Base-by-base conservation (phyloP, 37 sponge, comb jelly and placozoan genomes). In the Crambe crambe region DNA sequence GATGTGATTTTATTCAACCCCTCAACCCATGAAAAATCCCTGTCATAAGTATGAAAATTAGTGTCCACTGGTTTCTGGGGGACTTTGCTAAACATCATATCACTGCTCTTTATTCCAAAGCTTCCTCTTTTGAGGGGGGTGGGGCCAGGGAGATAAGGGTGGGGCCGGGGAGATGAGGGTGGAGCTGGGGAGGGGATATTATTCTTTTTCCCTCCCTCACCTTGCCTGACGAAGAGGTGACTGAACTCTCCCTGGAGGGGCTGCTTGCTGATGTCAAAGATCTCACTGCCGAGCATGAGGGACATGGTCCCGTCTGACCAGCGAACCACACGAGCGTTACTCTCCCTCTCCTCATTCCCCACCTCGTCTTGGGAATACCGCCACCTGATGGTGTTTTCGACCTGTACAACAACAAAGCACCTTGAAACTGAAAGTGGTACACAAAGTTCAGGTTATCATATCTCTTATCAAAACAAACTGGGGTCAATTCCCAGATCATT, bases 301-400 rank as follows among this genome's bases (percentile, higher is more conserved):
- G 91, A 91, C 86, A 90, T 89, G 58, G 82, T 91, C 29, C 99
- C 99, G 74, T 98, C 96, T 42, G 89, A 82, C 99, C 99, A 98
- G 40, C 79, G 70, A 23, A 98, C 99, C 21, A 98, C 71, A 9
- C 91, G 78, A 32, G 96, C 87, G 75, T 98, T 98, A 65, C 99
- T 98, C 83, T 98, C 96, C 31, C 80, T 56, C 3, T 92, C 42
- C 29, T 83, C 87, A 26, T 91, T 76, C 25, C 92, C 96, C 30
- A 58, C 42, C 32, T 93, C 94, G 69, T 95, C 90, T 12, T 85
- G 70, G 0, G 80, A 69, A 36, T 87, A 74, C 42, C 94, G 72
- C 99, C 99, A 98, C 27, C 99, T 37, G 21, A 98, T 88, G 2
- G 99, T 98, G 79, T 98, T 98, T 73, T 98, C 99, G 9, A 96